Conservation (phyloP, 2,113 vertebrate species). For the Malurus melanocephalus region DNA sequence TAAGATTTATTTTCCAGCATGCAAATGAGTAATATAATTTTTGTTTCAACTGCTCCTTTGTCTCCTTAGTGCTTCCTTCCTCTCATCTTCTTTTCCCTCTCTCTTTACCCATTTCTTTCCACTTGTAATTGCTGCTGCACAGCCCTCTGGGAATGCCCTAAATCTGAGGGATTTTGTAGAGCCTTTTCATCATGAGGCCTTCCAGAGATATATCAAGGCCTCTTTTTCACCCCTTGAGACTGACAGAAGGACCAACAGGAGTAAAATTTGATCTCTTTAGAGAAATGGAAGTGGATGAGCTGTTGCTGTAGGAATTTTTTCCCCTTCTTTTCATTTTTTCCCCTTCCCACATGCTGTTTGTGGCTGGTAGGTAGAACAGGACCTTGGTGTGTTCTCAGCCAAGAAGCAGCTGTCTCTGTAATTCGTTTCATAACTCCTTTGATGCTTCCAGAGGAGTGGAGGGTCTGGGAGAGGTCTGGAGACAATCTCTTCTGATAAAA, state of each 20-base stretch:
- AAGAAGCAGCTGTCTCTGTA: background rate
- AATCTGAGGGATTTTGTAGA: background rate
- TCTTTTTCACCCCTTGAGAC: background rate
- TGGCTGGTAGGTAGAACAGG: background rate
- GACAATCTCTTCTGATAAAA: background rate
- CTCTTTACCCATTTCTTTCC: background rate
- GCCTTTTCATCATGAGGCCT: background rate
- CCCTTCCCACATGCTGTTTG: background rate
- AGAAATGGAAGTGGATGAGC: background rate
- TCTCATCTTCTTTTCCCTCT: background rate
- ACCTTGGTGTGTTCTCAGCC: background rate
- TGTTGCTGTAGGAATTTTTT: background rate
- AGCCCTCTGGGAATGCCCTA: background rate
- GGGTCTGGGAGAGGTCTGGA: background rate
- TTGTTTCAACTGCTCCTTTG: background rate
- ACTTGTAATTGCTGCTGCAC: background rate
- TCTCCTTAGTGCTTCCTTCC: background rate
- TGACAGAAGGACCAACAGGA: background rate
- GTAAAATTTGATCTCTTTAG: background rate
- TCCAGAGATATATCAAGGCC: background rate
- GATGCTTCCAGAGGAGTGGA: background rate
- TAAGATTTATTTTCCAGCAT: background rate
- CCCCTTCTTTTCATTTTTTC: background rate
- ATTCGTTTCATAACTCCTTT: background rate
- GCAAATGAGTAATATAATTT: background rate